phyloP scores from a whole-genome alignment of 64 coral and sea anemone species.

The Stichodactyla helianthus region DNA sequence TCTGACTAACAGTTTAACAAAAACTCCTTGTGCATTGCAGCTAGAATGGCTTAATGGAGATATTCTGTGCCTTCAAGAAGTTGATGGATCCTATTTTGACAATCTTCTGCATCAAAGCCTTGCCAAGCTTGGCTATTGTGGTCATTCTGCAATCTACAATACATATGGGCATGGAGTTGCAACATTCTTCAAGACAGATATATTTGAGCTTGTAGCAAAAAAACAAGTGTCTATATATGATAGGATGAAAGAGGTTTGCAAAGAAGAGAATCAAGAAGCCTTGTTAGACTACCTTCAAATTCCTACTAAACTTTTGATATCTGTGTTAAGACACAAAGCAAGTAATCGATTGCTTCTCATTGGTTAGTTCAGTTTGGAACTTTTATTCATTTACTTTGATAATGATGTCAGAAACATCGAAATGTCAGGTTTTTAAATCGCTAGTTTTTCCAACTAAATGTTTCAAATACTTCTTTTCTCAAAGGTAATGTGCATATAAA shows the following conservation, averaged over 20 bases:
- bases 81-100: slow-evolving; percentile 36
- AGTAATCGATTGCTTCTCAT: neutral
- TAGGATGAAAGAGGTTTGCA: neutral
- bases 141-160: slow-evolving; percentile 3
- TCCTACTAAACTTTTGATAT: neutral
- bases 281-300: neutral
- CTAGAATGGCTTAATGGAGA: slow-evolving; percentile 41
- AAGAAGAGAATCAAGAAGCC: neutral
- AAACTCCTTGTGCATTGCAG: neutral
- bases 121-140: slow-evolving; percentile 10
- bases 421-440: too few relatives aligned
- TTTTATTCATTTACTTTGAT: too few relatives aligned
- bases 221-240: slow-evolving; percentile 17
- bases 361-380: neutral
- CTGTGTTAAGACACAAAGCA: slow-evolving; percentile 4
- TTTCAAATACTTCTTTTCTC: neutral
- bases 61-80: slow-evolving; percentile 55
- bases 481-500: slow-evolving; percentile 21
- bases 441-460: too few relatives aligned
- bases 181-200: slow-evolving; percentile 29
- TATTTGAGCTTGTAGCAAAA: slow-evolving; percentile 29
- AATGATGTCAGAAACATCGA: too few relatives aligned
- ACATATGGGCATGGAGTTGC: slow-evolving; percentile 18
- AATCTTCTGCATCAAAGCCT: slow-evolving; percentile 21
- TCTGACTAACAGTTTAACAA: neutral